Percentiles rank a stretch among this genome's conserved stretches.
phyloP scores from a whole-genome alignment of 2,113 vertebrate species.

The Potamarius usumacintae region DNA sequence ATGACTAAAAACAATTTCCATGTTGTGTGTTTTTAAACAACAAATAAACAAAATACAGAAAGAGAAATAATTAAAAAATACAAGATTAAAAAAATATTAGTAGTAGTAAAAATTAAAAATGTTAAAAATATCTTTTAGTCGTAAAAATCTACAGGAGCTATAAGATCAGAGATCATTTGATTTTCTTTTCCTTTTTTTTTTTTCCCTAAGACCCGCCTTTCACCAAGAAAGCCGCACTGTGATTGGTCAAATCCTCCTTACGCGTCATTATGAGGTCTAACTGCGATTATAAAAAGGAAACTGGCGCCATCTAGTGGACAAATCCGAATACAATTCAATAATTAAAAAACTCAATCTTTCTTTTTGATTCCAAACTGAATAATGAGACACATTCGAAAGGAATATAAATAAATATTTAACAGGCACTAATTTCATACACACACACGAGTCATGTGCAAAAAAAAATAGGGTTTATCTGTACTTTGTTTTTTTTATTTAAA shows the following conservation, averaged over 20 bases:
- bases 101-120: background rate
- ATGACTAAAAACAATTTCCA: no score
- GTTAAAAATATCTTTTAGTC: background rate
- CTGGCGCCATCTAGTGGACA: constrained; percentile 19
- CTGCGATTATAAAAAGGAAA: background rate
- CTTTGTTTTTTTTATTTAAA: no score
- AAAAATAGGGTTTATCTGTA: no score
- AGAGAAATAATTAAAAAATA: background rate
- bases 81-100: background rate
- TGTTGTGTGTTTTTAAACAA: no score
- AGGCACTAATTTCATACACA: no score
- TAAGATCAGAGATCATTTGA: background rate
- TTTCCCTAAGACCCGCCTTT: background rate
- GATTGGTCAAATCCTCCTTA: background rate
- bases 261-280: no score
- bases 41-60: background rate
- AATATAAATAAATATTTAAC: no score
- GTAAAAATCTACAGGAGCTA: background rate
- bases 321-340: background rate
- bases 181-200: background rate
- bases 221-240: background rate
- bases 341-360: background rate
- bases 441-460: no score
- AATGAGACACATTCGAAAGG: no score
- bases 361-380: background rate